phyloP scores from a whole-genome alignment of 1,140 invertebrate genomes.

The Andricus grossulariae region DNA sequence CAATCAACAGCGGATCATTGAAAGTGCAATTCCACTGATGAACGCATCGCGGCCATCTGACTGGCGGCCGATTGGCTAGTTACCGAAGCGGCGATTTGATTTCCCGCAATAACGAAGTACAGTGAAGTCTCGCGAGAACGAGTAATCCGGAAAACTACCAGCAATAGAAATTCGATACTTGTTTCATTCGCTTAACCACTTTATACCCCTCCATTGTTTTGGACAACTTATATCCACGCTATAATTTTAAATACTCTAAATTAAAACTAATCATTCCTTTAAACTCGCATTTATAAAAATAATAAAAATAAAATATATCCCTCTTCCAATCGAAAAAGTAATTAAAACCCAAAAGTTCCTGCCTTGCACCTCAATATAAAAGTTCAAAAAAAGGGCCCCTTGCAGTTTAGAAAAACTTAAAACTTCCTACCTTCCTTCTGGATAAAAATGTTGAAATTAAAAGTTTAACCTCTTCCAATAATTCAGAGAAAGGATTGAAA shows the following conservation, averaged over 20 bases:
- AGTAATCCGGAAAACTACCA: conserved; percentile 27
- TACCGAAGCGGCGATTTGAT: conserved; percentile 30
- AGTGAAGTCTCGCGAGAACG: conserved; percentile 20
- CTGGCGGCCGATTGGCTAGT: conserved; percentile 31
- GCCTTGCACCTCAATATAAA: too few species aligned
- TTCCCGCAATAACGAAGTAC: conserved; percentile 29
- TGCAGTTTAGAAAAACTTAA: too few species aligned
- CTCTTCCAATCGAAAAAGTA: neutral
- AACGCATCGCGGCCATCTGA: conserved; percentile 27
- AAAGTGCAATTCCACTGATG: conserved; percentile 27
- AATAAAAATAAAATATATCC: neutral
- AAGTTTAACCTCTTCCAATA: too few species aligned
- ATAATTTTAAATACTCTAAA: too few species aligned
- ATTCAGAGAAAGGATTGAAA: too few species aligned
- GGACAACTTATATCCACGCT: too few species aligned
- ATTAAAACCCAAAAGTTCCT: neutral
- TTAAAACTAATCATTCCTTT: too few species aligned
- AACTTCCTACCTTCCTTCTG: too few species aligned
- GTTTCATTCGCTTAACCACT: conserved; percentile 21
- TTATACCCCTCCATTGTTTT: too few species aligned
- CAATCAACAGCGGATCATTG: conserved; percentile 26
- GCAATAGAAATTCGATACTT: conserved; percentile 31
- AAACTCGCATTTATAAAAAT: neutral
- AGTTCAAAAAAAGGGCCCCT: too few species aligned
- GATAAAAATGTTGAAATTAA: too few species aligned